Evolutionary conservation across 2,888 invertebrate species (phyloP).

Genomic region (Aelia acuminata): DNA sequence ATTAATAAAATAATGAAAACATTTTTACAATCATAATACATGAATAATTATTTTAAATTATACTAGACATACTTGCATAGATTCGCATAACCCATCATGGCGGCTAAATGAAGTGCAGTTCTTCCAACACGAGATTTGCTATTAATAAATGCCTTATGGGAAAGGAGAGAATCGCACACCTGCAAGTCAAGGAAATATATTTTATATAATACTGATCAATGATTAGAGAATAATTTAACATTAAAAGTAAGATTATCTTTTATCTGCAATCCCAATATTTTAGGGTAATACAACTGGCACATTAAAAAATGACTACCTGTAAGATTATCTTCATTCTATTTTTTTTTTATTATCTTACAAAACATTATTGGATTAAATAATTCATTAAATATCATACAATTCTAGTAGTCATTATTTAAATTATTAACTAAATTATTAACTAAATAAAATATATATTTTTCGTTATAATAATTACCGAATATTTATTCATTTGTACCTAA

Average conservation of each 20-base stretch:
- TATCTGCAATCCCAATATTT: neutral
- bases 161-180: constrained; percentile 90
- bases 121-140: constrained; percentile 97
- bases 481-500: too few relatives aligned
- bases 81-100: constrained; percentile 95
- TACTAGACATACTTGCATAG: constrained; percentile 70
- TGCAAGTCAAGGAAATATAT: constrained; percentile 68
- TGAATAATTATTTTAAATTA: neutral
- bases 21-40: neutral
- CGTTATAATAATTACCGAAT: too few relatives aligned
- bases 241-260: neutral
- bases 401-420: too few relatives aligned
- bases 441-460: too few relatives aligned
- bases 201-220: neutral
- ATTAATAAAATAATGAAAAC: constrained; percentile 73
- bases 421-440: too few relatives aligned
- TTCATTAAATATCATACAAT: too few relatives aligned
- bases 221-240: neutral
- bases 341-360: neutral
- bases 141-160: constrained; percentile 98
- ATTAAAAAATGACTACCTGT: too few relatives aligned
- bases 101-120: constrained; percentile 96
- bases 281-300: too few relatives aligned
- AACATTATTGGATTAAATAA: too few relatives aligned
- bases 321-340: neutral